Conservation (phyloP, 2,888 invertebrate species). For the Siphlonurus alternatus region DNA sequence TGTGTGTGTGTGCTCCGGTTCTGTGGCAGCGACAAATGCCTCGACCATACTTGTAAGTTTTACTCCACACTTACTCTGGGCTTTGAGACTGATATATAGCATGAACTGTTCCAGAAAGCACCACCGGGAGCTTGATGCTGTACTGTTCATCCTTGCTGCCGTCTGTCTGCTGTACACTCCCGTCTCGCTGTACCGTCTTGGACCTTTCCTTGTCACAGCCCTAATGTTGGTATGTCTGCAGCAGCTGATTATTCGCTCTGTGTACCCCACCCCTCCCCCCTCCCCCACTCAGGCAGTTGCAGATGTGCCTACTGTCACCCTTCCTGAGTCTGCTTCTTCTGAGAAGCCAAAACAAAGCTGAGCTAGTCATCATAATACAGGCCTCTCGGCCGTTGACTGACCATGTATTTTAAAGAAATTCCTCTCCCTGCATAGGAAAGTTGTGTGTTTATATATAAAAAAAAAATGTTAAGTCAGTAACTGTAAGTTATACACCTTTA, state of each 20-base stretch:
- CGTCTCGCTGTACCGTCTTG: not conserved
- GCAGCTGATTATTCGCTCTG: not conserved
- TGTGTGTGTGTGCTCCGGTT: slow-evolving; percentile 39
- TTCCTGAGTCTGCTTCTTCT: not conserved
- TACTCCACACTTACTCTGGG: not conserved
- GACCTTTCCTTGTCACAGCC: not conserved
- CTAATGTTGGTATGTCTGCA: not conserved
- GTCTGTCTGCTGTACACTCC: not conserved
- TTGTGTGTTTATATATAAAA: too few species aligned
- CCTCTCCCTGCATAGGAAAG: too few species aligned
- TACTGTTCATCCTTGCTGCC: not conserved
- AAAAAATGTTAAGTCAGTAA: too few species aligned
- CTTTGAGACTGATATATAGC: too few species aligned
- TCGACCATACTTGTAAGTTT: slow-evolving; percentile 41
- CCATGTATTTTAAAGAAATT: too few species aligned
- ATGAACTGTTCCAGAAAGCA: not conserved
- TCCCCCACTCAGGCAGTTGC: not conserved
- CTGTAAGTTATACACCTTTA: too few species aligned
- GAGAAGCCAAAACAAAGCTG: not conserved
- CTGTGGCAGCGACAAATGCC: slow-evolving; percentile 53
- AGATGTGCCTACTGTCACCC: not conserved
- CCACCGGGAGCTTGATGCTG: not conserved
- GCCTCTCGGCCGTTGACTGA: not conserved
- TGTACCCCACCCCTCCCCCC: not conserved
- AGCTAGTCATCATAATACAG: not conserved